These are phyloP conservation scores for Pteromalus puparum DNA, from an alignment of 1,140 invertebrate species.

Conservation along the genomic window DNA sequence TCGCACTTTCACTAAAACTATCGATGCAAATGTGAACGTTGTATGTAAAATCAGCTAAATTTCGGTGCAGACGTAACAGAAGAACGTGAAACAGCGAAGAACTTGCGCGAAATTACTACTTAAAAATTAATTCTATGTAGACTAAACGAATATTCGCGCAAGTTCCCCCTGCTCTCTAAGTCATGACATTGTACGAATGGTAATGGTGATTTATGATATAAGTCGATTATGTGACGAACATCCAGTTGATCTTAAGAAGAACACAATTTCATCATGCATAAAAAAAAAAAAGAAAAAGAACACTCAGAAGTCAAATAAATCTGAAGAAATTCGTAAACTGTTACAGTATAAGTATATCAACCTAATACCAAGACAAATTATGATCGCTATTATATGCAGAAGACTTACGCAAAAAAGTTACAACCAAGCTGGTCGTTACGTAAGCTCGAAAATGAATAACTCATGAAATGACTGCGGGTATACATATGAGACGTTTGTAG, in stretches of 20 bases:
- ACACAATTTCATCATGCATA: constrained; percentile 37
- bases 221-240: constrained; percentile 5
- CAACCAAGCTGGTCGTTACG: constrained; percentile 7
- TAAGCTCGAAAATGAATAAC: constrained; percentile 46
- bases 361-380: constrained; percentile 32
- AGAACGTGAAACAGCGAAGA: not conserved
- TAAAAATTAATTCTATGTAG: not conserved
- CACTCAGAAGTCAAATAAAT: constrained; percentile 8
- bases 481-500: not conserved
- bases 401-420: constrained; percentile 43
- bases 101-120: not conserved
- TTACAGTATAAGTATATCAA: constrained; percentile 15
- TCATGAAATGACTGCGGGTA: not conserved
- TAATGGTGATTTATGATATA: constrained; percentile 5
- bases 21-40: constrained; percentile 20
- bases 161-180: no score
- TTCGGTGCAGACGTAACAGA: not conserved
- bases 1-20: not conserved
- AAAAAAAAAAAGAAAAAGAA: not conserved
- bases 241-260: not conserved
- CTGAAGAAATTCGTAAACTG: not conserved
- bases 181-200: no score
- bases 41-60: not conserved
- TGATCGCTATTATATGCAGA: constrained; percentile 1
- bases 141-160: not conserved